phyloP scores from a whole-genome alignment of 2,113 vertebrate species.

The Hystrix cristata region DNA sequence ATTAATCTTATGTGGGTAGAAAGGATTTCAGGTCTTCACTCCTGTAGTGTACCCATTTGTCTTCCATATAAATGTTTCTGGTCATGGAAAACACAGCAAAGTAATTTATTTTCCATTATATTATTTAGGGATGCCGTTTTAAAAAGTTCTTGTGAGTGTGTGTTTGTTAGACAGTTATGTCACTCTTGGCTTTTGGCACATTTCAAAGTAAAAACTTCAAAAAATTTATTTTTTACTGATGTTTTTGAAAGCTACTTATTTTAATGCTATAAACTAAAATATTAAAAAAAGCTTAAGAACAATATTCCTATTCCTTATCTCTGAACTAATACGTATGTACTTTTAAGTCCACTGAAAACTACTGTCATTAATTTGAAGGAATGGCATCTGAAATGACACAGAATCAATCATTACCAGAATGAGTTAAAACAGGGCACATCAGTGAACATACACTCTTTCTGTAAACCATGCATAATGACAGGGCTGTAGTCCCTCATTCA shows the following conservation, averaged over 20 bases:
- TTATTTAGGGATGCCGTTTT: neutral
- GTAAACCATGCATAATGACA: constrained; percentile 61
- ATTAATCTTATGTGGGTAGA: constrained; percentile 40
- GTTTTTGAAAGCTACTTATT: constrained; percentile 14
- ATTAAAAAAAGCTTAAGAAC: constrained; percentile 27
- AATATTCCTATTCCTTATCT: constrained; percentile 42
- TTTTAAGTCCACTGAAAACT: constrained; percentile 2
- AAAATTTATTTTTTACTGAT: constrained; percentile 40
- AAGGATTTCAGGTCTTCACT: constrained; percentile 35
- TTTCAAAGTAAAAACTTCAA: constrained; percentile 62
- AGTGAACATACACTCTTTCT: neutral
- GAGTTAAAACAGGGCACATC: constrained; percentile 18
- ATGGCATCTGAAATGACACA: constrained; percentile 34
- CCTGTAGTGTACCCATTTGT: neutral
- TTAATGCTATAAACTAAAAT: constrained; percentile 23
- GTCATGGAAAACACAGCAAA: neutral
- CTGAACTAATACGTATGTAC: neutral
- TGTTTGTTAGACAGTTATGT: neutral
- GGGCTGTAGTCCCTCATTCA: constrained; percentile 47
- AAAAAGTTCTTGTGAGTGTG: constrained; percentile 20
- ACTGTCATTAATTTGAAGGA: neutral
- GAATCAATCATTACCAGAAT: neutral
- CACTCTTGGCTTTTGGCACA: neutral
- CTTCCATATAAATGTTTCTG: constrained; percentile 9
- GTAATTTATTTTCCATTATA: constrained; percentile 2